Base-by-base conservation (phyloP, 2,113 vertebrate genomes). In the Erpornis zantholeuca region DNA sequence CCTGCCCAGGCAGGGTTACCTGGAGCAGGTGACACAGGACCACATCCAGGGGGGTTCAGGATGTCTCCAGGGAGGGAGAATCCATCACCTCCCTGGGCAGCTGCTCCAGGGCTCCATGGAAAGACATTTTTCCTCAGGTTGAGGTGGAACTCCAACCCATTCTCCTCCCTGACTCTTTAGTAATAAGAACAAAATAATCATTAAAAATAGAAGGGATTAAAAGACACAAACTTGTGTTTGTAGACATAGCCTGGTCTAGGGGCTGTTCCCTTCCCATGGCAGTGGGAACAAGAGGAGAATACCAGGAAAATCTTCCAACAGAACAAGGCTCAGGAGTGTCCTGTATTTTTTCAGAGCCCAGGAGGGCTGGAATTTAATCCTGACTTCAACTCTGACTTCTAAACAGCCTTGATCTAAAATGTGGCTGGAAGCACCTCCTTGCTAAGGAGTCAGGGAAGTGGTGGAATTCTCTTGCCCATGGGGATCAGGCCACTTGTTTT, bases 141-240 rank as follows among this genome's bases (percentile, higher is more conserved):
- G 57, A 71, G 40, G 29, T 40, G 49, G 35, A 71, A 19, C 36
- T 64, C 49, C 23, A 42, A 49, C 16, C 31, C 20, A 31, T 50
- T 63, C 68, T 90, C 23, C 36, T 77, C 50, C 49, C 11, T 0
- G 2, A 14, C 16, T 38, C 50, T 40, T 56, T 18, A 60, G 14
- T 4, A 52, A 56, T 5, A 87, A 45, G 27, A 42, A 36, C 69
- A 11, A 28, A 14, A 31, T 1, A 60, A 16, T 28, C 3, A 53
- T 82, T 69, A 69, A 31, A 72, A 81, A 29, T 5, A 64, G 36
- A 83, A 86, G 29, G 29, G 10, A 56, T 60, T 73, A 38, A 72
- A 22, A 60, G 2, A 38, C 0, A 3, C 10, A 45, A 86, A 53
- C 0, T 0, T 22, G 3, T n/a, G n/a, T n/a, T n/a, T n/a, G n/a